Percentiles rank a stretch among this genome's conserved stretches.
Evolutionary conservation across 1,140 invertebrate genomes (phyloP).

Genomic region (Zophobas morio): DNA sequence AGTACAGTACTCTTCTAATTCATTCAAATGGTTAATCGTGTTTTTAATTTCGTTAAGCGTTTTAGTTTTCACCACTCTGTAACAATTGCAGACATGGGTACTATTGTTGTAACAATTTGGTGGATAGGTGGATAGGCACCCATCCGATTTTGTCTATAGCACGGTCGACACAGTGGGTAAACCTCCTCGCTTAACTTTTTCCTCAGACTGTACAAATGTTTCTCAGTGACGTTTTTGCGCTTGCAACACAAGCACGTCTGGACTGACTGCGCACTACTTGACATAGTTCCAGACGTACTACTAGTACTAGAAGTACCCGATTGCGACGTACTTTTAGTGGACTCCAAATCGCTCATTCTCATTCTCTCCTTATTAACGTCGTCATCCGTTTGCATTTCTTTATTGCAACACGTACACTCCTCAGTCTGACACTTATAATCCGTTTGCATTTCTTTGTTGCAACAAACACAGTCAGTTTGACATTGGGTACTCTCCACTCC

Average conservation of each 20-base stretch:
- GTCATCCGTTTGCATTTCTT: background rate
- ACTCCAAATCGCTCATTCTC: background rate
- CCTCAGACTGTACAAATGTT: constrained; percentile 15
- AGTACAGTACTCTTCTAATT: constrained; percentile 23
- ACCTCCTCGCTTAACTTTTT: constrained; percentile 16
- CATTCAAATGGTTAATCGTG: constrained; percentile 40
- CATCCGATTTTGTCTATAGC: constrained; percentile 14
- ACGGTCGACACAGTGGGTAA: constrained; percentile 42
- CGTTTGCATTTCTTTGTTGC: background rate
- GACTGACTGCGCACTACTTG: background rate
- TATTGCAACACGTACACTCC: background rate
- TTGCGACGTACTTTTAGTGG: background rate
- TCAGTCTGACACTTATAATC: background rate
- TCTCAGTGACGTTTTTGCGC: constrained; percentile 5
- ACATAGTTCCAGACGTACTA: background rate
- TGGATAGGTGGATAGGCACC: constrained; percentile 14
- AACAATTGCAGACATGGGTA: constrained; percentile 42
- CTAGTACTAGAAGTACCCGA: background rate
- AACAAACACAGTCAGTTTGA: background rate
- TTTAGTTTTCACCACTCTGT: constrained; percentile 31
- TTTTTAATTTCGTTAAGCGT: constrained; percentile 31
- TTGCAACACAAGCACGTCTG: constrained; percentile 23
- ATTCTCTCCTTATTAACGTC: background rate
- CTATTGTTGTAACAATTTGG: constrained; percentile 28
- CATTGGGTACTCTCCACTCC: no score